Conservation (phyloP, 2,797 vertebrate genomes). For the Graptemys geographica region DNA sequence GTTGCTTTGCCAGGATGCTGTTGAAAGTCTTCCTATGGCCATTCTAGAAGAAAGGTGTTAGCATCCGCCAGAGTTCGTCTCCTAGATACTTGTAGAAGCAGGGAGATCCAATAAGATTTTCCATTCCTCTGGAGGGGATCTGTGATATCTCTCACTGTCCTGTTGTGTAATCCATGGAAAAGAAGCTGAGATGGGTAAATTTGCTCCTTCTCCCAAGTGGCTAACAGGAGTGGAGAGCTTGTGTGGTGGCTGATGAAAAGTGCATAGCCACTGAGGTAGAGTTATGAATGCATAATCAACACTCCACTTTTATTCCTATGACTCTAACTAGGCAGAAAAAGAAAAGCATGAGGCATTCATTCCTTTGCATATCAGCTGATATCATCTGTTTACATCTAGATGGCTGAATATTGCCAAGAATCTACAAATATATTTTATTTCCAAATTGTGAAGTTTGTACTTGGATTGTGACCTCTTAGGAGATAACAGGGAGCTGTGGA, state of each 20-base stretch:
- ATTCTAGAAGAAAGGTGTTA: not conserved
- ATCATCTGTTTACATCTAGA: not conserved
- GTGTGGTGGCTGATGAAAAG: not conserved
- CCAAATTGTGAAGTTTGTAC: not conserved
- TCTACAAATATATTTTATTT: not conserved
- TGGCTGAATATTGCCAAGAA: not conserved
- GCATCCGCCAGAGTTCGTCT: not conserved
- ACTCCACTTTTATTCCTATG: not conserved
- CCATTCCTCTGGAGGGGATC: not conserved
- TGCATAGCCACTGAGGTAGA: not conserved
- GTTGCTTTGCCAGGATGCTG: not conserved
- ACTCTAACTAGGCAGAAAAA: not conserved
- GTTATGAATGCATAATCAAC: not conserved
- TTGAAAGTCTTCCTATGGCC: not conserved
- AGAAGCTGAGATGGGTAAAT: not conserved
- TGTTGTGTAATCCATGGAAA: not conserved
- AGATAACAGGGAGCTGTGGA: not conserved
- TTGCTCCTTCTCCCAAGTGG: too few species aligned
- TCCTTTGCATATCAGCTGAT: not conserved
- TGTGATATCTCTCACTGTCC: not conserved
- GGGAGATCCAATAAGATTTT: not conserved
- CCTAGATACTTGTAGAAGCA: not conserved
- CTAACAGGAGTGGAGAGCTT: not conserved
- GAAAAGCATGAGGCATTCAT: not conserved
- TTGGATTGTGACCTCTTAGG: not conserved